Percentiles rank a stretch among this genome's conserved stretches.
Evolutionary conservation across 2,888 invertebrate genomes (phyloP).

Genomic region (Drosophila anomalata): DNA sequence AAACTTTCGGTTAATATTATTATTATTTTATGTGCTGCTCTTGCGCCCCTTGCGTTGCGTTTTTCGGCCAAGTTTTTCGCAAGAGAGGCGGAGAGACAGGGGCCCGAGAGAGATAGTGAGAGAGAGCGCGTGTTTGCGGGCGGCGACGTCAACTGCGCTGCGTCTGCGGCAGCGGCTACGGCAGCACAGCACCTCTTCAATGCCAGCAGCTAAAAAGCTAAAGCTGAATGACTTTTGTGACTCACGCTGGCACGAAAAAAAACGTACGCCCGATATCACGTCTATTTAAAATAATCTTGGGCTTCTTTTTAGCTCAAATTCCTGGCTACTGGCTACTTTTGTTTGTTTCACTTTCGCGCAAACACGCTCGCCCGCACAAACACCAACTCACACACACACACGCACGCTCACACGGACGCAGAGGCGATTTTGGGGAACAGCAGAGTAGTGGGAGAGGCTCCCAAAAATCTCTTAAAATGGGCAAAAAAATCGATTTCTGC

Average conservation of each 20-base stretch:
- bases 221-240: slow-evolving; percentile 46
- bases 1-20: slow-evolving; percentile 56
- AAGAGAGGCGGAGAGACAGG: slow-evolving; percentile 2
- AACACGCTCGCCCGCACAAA: slow-evolving; percentile 22
- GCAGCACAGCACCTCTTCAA: slow-evolving; percentile 58
- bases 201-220: slow-evolving; percentile 58
- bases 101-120: slow-evolving; percentile 6
- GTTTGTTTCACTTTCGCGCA: slow-evolving; percentile 46
- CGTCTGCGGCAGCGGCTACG: slow-evolving; percentile 14
- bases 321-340: slow-evolving; percentile 10
- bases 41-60: slow-evolving; percentile 15
- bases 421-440: slow-evolving; percentile 56
- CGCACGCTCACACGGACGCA: slow-evolving; percentile 12
- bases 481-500: slow-evolving; percentile 83
- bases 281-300: slow-evolving; percentile 26
- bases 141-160: slow-evolving; percentile 34
- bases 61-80: slow-evolving; percentile 22
- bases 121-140: slow-evolving; percentile 37
- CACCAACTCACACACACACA: neutral
- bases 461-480: slow-evolving; percentile 71
- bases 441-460: slow-evolving; percentile 46
- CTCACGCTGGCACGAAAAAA: slow-evolving; percentile 29
- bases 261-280: neutral
- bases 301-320: slow-evolving; percentile 13
- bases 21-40: slow-evolving; percentile 36